These are phyloP conservation scores for Istiophorus platypterus DNA, from an alignment of 2,113 vertebrate genomes.

Conservation along the genomic window DNA sequence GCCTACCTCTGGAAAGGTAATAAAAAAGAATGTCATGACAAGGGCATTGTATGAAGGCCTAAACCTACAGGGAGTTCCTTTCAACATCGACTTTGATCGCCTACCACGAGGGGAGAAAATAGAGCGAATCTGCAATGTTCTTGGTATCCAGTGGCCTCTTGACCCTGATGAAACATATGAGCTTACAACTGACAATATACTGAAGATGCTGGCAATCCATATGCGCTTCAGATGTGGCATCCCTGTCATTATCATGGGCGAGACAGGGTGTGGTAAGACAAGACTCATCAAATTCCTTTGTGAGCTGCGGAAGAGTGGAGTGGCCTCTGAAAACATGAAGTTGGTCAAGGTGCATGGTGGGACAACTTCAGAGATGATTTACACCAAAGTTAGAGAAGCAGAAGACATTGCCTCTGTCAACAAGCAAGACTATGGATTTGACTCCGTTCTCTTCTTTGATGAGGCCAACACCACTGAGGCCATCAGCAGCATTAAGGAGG, in stretches of 20 bases:
- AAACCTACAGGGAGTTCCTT: conserved; percentile 88
- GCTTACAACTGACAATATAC: conserved; percentile 93
- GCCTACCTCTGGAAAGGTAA: conserved; percentile 78
- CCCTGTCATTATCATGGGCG: conserved; percentile 97
- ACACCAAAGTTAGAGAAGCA: conserved; percentile 87
- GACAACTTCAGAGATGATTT: conserved; percentile 90
- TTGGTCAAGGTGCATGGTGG: conserved; percentile 97
- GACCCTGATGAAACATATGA: conserved; percentile 96
- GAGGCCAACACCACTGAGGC: conserved; percentile 97
- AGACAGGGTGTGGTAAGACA: conserved; percentile 97
- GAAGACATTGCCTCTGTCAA: conserved; percentile 85
- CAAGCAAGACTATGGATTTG: conserved; percentile 82
- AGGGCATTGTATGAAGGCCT: conserved; percentile 83
- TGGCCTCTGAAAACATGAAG: conserved; percentile 88
- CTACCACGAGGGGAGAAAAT: conserved; percentile 90
- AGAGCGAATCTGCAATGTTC: conserved; percentile 86
- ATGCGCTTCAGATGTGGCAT: conserved; percentile 97
- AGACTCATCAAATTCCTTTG: conserved; percentile 94
- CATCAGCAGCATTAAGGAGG: conserved; percentile 94
- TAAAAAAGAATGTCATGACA: conserved; percentile 89
- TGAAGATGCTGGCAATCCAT: conserved; percentile 96
- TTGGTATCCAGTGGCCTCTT: conserved; percentile 87
- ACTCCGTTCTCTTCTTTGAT: conserved; percentile 95
- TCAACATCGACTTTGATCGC: conserved; percentile 90
- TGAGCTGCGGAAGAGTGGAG: conserved; percentile 81